Evolutionary conservation across 2,888 invertebrate genomes (phyloP).

Genomic region (Gryllus longicercus): DNA sequence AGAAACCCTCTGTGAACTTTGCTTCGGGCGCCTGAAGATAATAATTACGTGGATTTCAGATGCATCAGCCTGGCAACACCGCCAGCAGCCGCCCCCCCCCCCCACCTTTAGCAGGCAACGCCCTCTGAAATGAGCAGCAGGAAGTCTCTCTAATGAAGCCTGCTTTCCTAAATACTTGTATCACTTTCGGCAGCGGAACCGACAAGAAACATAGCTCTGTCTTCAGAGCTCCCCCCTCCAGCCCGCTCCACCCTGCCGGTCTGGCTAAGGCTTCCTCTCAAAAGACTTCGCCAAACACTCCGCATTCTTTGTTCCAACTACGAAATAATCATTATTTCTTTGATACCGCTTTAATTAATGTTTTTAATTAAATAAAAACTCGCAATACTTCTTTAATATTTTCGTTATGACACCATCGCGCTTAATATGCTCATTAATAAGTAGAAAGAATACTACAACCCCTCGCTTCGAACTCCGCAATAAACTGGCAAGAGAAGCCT

Average conservation of each 20-base stretch:
- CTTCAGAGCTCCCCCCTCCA: too few species aligned
- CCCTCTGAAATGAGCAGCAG: too few species aligned
- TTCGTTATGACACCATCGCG: background rate
- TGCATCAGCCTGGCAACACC: too few species aligned
- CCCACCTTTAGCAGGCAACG: too few species aligned
- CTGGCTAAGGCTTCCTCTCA: background rate
- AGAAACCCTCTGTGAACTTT: too few species aligned
- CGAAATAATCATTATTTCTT: background rate
- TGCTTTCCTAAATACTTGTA: background rate
- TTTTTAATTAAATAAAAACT: constrained; percentile 11
- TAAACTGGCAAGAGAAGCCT: too few species aligned
- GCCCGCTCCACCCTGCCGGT: background rate
- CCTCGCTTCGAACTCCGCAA: too few species aligned
- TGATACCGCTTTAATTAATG: constrained; percentile 9
- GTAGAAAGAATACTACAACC: background rate
- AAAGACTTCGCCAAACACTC: background rate
- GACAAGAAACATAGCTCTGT: too few species aligned
- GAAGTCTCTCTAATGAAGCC: constrained; percentile 3
- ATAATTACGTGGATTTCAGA: too few species aligned
- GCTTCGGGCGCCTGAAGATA: too few species aligned
- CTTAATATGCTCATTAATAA: background rate
- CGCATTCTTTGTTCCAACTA: background rate
- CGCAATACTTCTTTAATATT: background rate
- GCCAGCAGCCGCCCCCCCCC: too few species aligned
- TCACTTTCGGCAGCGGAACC: background rate